A percentile compares a stretch with the other conserved stretches of the same genome.
Evolutionary conservation across 2,888 invertebrate genomes (phyloP).

Genomic region (Dioctria rufipes): DNA sequence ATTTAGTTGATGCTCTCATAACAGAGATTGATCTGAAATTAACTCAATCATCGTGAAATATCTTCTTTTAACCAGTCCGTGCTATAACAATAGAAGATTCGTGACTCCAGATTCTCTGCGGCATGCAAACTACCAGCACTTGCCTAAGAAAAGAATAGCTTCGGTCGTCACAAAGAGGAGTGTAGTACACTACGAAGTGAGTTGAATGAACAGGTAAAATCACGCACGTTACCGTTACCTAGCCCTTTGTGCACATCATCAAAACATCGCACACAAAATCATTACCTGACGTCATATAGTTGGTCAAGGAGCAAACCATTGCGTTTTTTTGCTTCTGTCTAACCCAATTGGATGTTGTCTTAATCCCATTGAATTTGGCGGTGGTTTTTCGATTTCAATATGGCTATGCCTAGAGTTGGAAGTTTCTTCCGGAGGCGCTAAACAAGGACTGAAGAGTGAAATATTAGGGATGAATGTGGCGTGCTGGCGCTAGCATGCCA

Average conservation of each 20-base stretch:
- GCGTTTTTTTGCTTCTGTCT: constrained; percentile 22
- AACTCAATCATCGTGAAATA: constrained; percentile 44
- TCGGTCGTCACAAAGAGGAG: constrained; percentile 26
- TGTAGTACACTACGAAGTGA: constrained; percentile 27
- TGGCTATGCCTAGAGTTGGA: not conserved
- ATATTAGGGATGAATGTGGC: constrained; percentile 50
- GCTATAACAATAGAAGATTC: constrained; percentile 53
- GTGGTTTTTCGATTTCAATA: constrained; percentile 17
- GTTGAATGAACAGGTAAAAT: constrained; percentile 33
- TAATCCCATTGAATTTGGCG: not conserved
- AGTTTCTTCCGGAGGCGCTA: not conserved
- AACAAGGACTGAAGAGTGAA: not conserved
- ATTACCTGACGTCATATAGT: constrained; percentile 32
- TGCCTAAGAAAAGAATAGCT: constrained; percentile 25
- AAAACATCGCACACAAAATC: constrained; percentile 21
- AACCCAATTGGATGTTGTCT: not conserved
- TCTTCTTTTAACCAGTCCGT: constrained; percentile 41
- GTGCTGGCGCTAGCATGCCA: constrained; percentile 43
- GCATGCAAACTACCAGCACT: constrained; percentile 52
- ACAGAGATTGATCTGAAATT: constrained; percentile 11
- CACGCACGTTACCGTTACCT: constrained; percentile 56
- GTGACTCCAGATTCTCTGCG: constrained; percentile 46
- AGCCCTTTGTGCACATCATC: not conserved
- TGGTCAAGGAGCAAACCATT: constrained; percentile 32
- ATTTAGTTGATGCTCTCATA: constrained; percentile 30